Base-by-base conservation (phyloP, 2,888 invertebrate species). In the Pogonocherus hispidulus region DNA sequence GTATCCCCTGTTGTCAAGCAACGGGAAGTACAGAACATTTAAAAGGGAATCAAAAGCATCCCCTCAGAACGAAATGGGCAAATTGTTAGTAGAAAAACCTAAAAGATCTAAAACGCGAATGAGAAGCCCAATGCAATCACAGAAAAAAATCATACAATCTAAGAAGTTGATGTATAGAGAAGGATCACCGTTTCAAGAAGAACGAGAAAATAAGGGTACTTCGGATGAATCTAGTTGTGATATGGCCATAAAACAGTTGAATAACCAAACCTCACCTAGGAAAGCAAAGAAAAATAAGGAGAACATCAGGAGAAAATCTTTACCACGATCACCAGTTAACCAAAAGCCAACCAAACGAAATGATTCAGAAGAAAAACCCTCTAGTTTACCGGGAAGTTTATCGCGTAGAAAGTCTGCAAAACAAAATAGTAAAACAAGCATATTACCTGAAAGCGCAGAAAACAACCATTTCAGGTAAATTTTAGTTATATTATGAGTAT, bases 221-320 rank as follows among this genome's bases (percentile, higher is more conserved):
- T 86, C 87, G 0, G 87, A 87, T 73, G 87, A 87, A 69, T 87
- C 86, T 1, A 86, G 86, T 74, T 85, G 84, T 63, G 86, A 80
- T 60, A 72, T 76, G 14, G 73, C 69, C 8, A 47, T 67, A 23
- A 70, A 74, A 52, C 72, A 75, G 49, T 47, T 70, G 0, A 62
- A 72, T 11, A 78, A 72, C 51, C 83, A 83, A 74, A 78, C 77
- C 16, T 90, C 90, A 9, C 89, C 90, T 49, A 88, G 90, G 72
- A 90, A 90, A 83, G 87, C 87, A 70, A 89, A 90, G 78, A 88
- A 92, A 68, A 86, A 88, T 64, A 87, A 91, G 67, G 92, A 92
- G 69, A 91, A 90, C 79, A 91, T 90, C 79, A 90, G 91, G 78
- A 87, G 92, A 80, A 92, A 92, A 84, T 89, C 90, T 23, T 84